phyloP scores from a whole-genome alignment of 2,888 invertebrate species.

The Sycophila texana region DNA sequence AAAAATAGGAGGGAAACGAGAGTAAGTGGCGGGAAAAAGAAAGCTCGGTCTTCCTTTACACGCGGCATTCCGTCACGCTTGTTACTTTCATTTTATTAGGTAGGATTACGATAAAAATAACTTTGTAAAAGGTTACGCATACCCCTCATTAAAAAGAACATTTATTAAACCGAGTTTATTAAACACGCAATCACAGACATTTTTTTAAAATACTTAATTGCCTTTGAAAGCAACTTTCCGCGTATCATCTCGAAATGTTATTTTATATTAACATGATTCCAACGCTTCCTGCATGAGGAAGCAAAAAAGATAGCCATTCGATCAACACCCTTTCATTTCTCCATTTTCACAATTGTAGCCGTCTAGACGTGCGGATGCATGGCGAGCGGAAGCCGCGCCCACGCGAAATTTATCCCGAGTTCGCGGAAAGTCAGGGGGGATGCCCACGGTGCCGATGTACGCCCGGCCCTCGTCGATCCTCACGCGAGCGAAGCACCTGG shows the following conservation, averaged over 20 bases:
- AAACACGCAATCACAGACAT: background rate
- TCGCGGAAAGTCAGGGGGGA: background rate
- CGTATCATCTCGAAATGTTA: no score
- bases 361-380: constrained; percentile 36
- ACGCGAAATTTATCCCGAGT: constrained; percentile 43
- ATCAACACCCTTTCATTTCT: background rate
- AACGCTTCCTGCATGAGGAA: no score
- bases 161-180: background rate
- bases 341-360: background rate
- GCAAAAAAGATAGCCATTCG: background rate
- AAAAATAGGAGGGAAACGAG: background rate
- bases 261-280: no score
- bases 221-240: constrained; percentile 15
- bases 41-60: constrained; percentile 4
- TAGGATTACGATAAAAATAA: constrained; percentile 12
- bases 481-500: constrained; percentile 6
- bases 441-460: background rate
- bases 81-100: constrained; percentile 74
- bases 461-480: background rate
- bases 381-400: constrained; percentile 59
- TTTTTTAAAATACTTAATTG: constrained; percentile 30
- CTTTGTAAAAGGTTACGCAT: constrained; percentile 67
- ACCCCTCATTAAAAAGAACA: constrained; percentile 49
- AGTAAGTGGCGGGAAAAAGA: constrained; percentile 9
- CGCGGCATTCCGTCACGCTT: constrained; percentile 72